These are phyloP conservation scores for Cryptophagus acutangulus DNA, from an alignment of 2,888 invertebrate species.

Conservation along the genomic window DNA sequence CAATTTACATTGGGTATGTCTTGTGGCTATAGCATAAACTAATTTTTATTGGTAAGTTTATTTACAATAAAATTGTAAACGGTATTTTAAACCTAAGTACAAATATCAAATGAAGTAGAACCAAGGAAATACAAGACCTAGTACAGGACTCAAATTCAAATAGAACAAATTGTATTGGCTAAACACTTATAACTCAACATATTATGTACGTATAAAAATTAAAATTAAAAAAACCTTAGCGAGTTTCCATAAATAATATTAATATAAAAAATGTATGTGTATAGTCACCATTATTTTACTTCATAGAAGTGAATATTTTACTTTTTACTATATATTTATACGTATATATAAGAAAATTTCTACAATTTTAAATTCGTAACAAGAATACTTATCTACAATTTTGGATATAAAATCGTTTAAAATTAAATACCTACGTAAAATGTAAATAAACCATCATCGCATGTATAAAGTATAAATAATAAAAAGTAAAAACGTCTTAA, in stretches of 20 bases:
- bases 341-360: slow-evolving; percentile 23
- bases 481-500: slow-evolving; percentile 25
- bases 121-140: too few species aligned
- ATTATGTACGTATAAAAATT: too few species aligned
- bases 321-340: slow-evolving; percentile 20
- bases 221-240: too few species aligned
- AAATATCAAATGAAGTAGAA: too few species aligned
- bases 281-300: too few species aligned
- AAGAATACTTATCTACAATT: slow-evolving; percentile 40
- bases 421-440: slow-evolving; percentile 20
- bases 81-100: too few species aligned
- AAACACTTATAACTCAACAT: too few species aligned
- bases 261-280: too few species aligned
- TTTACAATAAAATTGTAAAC: slow-evolving; percentile 13
- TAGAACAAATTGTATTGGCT: too few species aligned
- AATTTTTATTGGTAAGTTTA: slow-evolving; percentile 27
- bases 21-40: slow-evolving; percentile 37
- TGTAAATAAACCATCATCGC: slow-evolving; percentile 11
- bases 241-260: too few species aligned
- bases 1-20: slow-evolving; percentile 40
- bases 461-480: slow-evolving; percentile 7
- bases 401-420: slow-evolving; percentile 25
- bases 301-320: slow-evolving; percentile 37
- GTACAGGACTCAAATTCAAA: too few species aligned
- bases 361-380: slow-evolving; percentile 43